A percentile compares a stretch with the other conserved stretches of the same genome.
Conservation (phyloP, 2,888 invertebrate genomes). For the Gymnoscelis rufifasciata region DNA sequence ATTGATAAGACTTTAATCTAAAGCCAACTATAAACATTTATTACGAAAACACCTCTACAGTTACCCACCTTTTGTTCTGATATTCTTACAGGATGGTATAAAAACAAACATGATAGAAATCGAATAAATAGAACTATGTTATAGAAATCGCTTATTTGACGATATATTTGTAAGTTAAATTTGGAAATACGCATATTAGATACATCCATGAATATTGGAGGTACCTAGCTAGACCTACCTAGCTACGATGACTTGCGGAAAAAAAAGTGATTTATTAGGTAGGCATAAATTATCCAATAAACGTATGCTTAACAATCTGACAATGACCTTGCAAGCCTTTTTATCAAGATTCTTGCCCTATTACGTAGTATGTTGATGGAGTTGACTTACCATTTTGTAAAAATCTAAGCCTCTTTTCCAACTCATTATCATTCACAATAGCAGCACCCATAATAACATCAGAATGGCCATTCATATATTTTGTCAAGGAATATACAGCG, state of each 20-base stretch:
- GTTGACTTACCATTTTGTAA: conserved; percentile 87
- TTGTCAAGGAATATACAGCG: conserved; percentile 94
- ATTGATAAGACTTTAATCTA: background rate
- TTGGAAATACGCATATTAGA: no score
- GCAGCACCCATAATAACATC: conserved; percentile 98
- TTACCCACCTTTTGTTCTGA: no score
- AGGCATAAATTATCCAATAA: conserved; percentile 9
- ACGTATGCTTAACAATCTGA: background rate
- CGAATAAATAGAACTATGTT: no score
- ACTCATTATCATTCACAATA: conserved; percentile 84
- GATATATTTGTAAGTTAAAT: background rate
- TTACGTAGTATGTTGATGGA: background rate
- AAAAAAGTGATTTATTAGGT: no score
- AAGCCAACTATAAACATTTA: background rate
- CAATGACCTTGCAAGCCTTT: background rate
- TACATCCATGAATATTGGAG: no score
- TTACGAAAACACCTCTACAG: no score
- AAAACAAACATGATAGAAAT: no score
- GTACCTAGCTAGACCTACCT: no score
- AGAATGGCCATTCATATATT: conserved; percentile 99
- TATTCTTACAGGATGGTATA: no score
- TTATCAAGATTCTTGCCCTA: background rate
- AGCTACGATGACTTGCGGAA: no score
- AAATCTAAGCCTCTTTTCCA: conserved; percentile 87
- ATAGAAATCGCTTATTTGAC: no score